Percentiles rank a stretch among this genome's conserved stretches.
phyloP scores from a whole-genome alignment of 1,140 invertebrate genomes.

The Dinothrombium tinctorium region DNA sequence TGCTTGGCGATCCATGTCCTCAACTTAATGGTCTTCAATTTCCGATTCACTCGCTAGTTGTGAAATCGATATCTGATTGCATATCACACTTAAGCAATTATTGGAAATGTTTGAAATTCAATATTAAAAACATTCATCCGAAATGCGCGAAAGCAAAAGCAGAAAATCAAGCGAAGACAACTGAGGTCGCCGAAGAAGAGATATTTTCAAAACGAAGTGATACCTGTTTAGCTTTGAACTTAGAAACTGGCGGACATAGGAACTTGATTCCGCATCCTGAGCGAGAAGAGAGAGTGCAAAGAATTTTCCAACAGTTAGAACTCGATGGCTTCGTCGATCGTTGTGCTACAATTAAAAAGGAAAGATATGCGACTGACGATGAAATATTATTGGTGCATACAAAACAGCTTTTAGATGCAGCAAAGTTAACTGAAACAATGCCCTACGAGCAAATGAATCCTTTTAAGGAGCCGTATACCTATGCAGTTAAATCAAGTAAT shows the following conservation, averaged over 20 bases:
- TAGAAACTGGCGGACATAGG: too few species aligned
- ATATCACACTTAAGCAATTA: slow-evolving; percentile 46
- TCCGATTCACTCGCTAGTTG: slow-evolving; percentile 26
- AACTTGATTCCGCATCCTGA: slow-evolving; percentile 58
- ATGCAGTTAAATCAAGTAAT: slow-evolving; percentile 44
- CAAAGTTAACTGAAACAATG: slow-evolving; percentile 26
- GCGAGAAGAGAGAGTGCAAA: slow-evolving; percentile 40
- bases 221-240: too few species aligned
- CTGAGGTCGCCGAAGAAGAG: too few species aligned
- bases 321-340: slow-evolving; percentile 38
- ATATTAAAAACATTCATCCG: too few species aligned
- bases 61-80: slow-evolving; percentile 49
- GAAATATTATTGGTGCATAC: slow-evolving; percentile 43
- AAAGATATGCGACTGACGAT: slow-evolving; percentile 33
- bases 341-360: slow-evolving; percentile 27
- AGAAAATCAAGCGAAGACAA: too few species aligned
- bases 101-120: slow-evolving; percentile 61
- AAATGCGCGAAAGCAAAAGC: too few species aligned
- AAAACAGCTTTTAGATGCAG: slow-evolving; percentile 32
- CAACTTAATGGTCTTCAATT: too few species aligned
- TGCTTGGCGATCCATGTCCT: too few species aligned
- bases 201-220: too few species aligned
- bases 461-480: slow-evolving; percentile 36
- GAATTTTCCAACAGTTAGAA: slow-evolving; percentile 38
- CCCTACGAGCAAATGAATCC: slow-evolving; percentile 28